A percentile compares a stretch with the other conserved stretches of the same genome.
These are phyloP conservation scores for Eulemur albifrons DNA, from an alignment of 2,797 vertebrate genomes.

Conservation along the genomic window DNA sequence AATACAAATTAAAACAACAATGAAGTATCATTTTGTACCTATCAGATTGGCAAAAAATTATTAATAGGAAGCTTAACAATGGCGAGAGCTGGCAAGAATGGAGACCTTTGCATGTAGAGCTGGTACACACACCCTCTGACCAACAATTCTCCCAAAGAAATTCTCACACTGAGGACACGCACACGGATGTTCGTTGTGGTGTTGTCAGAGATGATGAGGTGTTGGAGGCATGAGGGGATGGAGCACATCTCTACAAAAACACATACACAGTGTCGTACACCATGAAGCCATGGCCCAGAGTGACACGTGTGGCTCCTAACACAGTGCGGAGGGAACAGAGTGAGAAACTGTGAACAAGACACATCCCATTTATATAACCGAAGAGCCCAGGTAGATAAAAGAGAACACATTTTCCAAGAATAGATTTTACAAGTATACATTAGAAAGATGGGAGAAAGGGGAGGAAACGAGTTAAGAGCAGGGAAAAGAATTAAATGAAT, in stretches of 20 bases:
- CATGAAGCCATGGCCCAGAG: not conserved
- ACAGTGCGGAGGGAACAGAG: not conserved
- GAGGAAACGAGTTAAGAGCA: not conserved
- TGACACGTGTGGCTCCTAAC: not conserved
- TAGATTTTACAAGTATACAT: not conserved
- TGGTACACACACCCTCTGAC: not conserved
- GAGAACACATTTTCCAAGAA: not conserved
- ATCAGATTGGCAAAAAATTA: not conserved
- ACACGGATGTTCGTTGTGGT: not conserved
- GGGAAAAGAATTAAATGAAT: not conserved
- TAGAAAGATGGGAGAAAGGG: not conserved
- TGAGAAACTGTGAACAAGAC: not conserved
- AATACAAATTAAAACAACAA: slow-evolving; percentile 14
- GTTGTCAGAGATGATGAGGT: not conserved
- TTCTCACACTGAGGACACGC: not conserved
- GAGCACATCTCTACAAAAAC: not conserved
- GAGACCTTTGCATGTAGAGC: not conserved
- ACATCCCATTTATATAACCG: not conserved
- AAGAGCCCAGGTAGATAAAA: not conserved
- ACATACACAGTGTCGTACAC: not conserved
- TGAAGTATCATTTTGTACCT: not conserved
- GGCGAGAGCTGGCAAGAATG: not conserved
- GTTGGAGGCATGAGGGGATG: not conserved
- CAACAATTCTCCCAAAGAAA: not conserved
- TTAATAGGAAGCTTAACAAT: not conserved